These are phyloP conservation scores for Spodoptera exigua DNA, from an alignment of 2,888 invertebrate genomes.

Conservation along the genomic window DNA sequence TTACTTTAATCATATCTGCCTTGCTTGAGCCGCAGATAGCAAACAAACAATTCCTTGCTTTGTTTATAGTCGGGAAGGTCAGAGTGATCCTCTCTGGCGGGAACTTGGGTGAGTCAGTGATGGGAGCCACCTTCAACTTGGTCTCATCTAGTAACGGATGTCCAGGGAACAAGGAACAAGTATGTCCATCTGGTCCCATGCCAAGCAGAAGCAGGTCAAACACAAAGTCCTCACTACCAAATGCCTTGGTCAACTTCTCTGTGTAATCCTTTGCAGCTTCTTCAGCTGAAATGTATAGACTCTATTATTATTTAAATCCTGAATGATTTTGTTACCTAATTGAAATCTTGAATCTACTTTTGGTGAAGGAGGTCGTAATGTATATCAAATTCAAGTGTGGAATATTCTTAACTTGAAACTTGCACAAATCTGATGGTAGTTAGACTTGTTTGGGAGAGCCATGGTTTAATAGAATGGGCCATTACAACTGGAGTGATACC, in stretches of 20 bases:
- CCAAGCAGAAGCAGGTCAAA: conserved; percentile 98
- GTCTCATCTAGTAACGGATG: conserved; percentile 91
- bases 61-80: conserved; percentile 96
- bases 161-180: conserved; percentile 98
- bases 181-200: conserved; percentile 99
- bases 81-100: conserved; percentile 97
- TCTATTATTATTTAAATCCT: no score
- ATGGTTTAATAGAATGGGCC: no score
- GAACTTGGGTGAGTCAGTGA: conserved; percentile 98
- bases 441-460: no score
- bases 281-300: conserved; percentile 90
- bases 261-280: conserved; percentile 94
- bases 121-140: conserved; percentile 92
- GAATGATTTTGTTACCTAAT: no score
- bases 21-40: conserved; percentile 95
- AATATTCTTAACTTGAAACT: no score
- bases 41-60: conserved; percentile 95
- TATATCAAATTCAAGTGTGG: no score
- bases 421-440: no score
- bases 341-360: no score
- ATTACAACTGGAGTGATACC: no score
- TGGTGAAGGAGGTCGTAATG: no score
- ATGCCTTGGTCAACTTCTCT: conserved; percentile 90
- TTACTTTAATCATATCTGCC: conserved; percentile 96
- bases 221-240: conserved; percentile 85